These are phyloP conservation scores for Balearica regulorum DNA, from an alignment of 2,797 vertebrate species.

Conservation along the genomic window DNA sequence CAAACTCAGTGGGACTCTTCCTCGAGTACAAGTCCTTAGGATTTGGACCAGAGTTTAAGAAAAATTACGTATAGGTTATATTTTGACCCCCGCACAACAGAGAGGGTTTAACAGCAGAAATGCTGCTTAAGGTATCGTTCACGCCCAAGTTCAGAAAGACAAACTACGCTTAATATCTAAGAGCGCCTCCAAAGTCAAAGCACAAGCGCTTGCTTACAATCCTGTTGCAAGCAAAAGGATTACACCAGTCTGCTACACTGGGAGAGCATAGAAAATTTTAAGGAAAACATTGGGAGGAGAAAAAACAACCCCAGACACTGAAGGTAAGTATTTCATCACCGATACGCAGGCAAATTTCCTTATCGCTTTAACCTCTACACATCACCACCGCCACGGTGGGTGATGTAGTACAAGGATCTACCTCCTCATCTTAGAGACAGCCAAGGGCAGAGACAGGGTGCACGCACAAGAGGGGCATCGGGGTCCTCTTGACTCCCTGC, in stretches of 20 bases:
- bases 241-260: neutral
- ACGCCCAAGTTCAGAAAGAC: neutral
- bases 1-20: fast-evolving
- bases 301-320: fast-evolving
- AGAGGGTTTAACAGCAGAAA: neutral
- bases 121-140: neutral
- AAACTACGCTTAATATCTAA: neutral
- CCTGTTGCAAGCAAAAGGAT: neutral
- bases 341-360: neutral
- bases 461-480: fast-evolving
- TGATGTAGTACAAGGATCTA: fast-evolving
- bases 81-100: neutral
- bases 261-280: neutral
- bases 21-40: fast-evolving
- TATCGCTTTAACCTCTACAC: fast-evolving
- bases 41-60: neutral
- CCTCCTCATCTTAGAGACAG: neutral
- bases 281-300: neutral
- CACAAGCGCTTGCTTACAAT: neutral
- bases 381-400: fast-evolving
- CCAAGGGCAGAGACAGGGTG: fast-evolving
- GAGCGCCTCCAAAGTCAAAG: neutral
- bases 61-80: fast-evolving
- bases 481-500: fast-evolving
- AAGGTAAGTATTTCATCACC: neutral